These are phyloP conservation scores for Galaxias olidus DNA, from an alignment of 2,797 vertebrate species.

Conservation along the genomic window DNA sequence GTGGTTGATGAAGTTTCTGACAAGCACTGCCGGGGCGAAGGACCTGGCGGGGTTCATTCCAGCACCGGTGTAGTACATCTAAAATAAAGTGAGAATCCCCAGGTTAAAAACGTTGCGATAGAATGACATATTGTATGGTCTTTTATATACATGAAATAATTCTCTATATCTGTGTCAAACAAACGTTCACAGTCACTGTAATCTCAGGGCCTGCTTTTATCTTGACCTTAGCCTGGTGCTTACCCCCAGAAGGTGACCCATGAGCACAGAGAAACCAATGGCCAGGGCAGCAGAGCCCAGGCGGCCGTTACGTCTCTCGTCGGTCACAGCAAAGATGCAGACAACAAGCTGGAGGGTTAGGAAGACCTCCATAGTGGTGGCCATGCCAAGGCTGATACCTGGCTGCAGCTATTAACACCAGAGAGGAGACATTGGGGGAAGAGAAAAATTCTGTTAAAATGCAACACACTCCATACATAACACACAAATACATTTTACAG, in stretches of 20 bases:
- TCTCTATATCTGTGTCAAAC: neutral
- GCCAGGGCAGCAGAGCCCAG: conserved; percentile 87
- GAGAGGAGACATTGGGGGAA: too few species aligned
- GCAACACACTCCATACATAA: too few species aligned
- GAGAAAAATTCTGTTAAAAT: too few species aligned
- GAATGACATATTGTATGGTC: too few species aligned
- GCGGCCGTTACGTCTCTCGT: conserved; percentile 89
- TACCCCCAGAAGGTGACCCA: conserved; percentile 94
- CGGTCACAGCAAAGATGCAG: conserved; percentile 89
- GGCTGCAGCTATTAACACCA: conserved; percentile 83
- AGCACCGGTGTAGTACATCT: conserved; percentile 93
- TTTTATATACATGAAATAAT: too few species aligned
- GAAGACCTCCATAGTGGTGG: conserved; percentile 90
- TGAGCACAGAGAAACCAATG: conserved; percentile 89
- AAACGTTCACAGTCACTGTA: too few species aligned
- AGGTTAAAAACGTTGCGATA: too few species aligned
- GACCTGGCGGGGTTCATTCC: conserved; percentile 94
- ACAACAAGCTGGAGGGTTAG: conserved; percentile 91
- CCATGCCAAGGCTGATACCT: conserved; percentile 88
- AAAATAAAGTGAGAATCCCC: conserved; percentile 46
- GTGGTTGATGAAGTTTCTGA: conserved; percentile 91
- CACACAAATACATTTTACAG: too few species aligned
- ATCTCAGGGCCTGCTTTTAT: too few species aligned
- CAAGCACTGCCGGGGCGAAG: conserved; percentile 91
- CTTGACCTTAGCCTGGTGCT: too few species aligned